Evolutionary conservation across 2,113 vertebrate species (phyloP).

Genomic region (Ramphastos sulfuratus): DNA sequence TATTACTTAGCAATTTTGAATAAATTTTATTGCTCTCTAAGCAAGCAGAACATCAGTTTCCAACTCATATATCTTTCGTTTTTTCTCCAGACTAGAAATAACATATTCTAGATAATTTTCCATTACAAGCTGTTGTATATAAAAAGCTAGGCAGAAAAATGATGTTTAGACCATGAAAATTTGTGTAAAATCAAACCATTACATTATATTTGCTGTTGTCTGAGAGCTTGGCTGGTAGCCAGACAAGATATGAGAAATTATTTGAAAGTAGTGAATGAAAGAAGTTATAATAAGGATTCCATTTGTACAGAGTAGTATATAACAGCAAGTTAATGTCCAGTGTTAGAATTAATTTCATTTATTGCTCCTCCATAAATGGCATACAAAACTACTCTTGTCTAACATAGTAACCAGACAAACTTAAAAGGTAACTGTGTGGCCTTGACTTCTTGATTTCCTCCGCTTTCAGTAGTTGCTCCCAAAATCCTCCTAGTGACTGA

Average conservation of each 20-base stretch:
- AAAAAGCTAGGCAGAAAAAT: background rate
- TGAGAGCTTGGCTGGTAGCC: background rate
- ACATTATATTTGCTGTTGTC: background rate
- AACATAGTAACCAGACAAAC: accelerated
- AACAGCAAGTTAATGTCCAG: background rate
- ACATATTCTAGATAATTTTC: background rate
- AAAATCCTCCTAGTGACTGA: background rate
- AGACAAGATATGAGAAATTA: background rate
- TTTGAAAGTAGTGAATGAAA: background rate
- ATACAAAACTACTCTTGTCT: background rate
- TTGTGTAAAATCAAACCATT: background rate
- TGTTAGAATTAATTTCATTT: background rate
- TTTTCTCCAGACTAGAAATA: background rate
- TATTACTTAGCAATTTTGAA: background rate
- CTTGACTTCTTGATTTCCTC: background rate
- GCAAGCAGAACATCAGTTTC: background rate
- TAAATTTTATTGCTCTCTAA: background rate
- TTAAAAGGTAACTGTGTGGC: background rate
- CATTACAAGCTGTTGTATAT: background rate
- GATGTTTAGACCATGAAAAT: background rate
- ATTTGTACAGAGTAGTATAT: background rate
- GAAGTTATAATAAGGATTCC: background rate
- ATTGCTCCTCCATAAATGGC: background rate
- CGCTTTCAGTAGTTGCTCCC: accelerated
- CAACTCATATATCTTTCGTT: background rate